phyloP scores from a whole-genome alignment of 2,888 invertebrate genomes.

The Luffia ferchaultella region DNA sequence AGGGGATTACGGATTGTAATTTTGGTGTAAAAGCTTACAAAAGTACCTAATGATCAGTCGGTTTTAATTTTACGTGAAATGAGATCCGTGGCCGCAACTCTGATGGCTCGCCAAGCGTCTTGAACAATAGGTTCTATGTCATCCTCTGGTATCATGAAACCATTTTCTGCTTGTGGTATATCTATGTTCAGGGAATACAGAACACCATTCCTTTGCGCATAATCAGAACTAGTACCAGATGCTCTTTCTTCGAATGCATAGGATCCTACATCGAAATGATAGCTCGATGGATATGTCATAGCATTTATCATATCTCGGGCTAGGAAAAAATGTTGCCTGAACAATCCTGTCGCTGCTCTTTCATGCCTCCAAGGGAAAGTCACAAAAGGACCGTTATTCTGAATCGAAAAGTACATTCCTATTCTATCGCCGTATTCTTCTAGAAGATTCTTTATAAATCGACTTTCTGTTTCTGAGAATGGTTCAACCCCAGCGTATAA shows the following conservation, averaged over 20 bases:
- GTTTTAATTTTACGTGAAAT: neutral
- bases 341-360: constrained; percentile 42
- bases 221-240: constrained; percentile 46
- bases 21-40: neutral
- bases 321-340: constrained; percentile 33
- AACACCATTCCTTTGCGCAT: constrained; percentile 26
- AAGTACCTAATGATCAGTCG: neutral
- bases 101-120: constrained; percentile 38
- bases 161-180: constrained; percentile 26
- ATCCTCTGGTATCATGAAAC: constrained; percentile 32
- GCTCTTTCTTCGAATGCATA: constrained; percentile 32
- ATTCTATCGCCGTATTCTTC: constrained; percentile 46
- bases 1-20: neutral
- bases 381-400: constrained; percentile 75
- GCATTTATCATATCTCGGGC: constrained; percentile 31
- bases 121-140: constrained; percentile 30
- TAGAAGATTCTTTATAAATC: constrained; percentile 63
- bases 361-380: constrained; percentile 76
- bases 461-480: constrained; percentile 74
- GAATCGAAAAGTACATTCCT: constrained; percentile 74
- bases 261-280: constrained; percentile 32
- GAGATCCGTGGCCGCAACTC: constrained; percentile 22
- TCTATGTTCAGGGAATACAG: constrained; percentile 39
- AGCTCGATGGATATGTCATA: constrained; percentile 23
- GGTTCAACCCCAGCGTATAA: constrained; percentile 67